Base-by-base conservation (phyloP, 2,888 invertebrate species). In the Epirrhoe tristata region DNA sequence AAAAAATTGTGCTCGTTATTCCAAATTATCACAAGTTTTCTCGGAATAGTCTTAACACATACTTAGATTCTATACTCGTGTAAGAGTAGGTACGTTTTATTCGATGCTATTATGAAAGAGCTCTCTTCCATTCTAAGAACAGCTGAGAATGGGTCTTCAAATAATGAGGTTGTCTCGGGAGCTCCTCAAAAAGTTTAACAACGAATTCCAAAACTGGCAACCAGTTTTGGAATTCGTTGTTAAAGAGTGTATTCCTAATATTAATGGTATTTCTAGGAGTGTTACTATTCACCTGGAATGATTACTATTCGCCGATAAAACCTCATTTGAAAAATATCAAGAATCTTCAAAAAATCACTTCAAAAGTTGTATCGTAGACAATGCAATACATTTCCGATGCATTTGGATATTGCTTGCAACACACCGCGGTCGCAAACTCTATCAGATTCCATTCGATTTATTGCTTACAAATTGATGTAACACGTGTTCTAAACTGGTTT, bases 361-460 rank as follows among this genome's bases (percentile, higher is more conserved):
- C 12, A 43, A 39, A 43, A 43, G 12, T 43, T 43, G 39, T 12
- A 43, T 12, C 43, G 56, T 57, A 57, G 56, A 51, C 52, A 63
- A 31, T 63, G 51, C 57, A 61, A 58, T 66, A 61, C 52, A 39
- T 61, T 54, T 43, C 16, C 53, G 16, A 51, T 58, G 17, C 32
- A 62, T 58, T 62, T 39, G n/a, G n/a, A 36, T 16, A 24, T 50
- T 58, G 10, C 14, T n/a, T 16, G 32, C 32, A 17, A 14, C 31
- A 56, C 43, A 51, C 53, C 32, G 31, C 59, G 43, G 48, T 59
- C 32, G 59, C n/a, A 39, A 60, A 57, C 57, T 14, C 34, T 34
- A 54, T 66, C 51, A 56, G 66, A 62, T 66, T 50, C 46, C 48
- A 58, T 50, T 39, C 48, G 61, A 62, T 66, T 66, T 66, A 62